phyloP scores from a whole-genome alignment of 2,888 invertebrate genomes.

The Lycophotia porphyrea region DNA sequence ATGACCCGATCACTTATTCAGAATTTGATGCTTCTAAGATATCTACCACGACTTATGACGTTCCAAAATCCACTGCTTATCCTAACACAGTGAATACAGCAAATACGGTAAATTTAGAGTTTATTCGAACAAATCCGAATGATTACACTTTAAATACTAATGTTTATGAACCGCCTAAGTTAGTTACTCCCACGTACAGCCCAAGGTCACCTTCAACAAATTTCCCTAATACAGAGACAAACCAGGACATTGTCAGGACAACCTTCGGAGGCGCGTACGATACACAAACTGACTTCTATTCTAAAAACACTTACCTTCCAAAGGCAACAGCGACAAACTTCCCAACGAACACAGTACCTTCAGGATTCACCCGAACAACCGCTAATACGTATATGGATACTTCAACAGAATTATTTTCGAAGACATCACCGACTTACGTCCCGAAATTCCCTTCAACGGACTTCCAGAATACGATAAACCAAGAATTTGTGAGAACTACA shows the following conservation, averaged over 20 bases:
- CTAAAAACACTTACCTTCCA: conserved; percentile 58
- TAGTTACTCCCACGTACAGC: conserved; percentile 41
- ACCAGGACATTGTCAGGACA: conserved; percentile 44
- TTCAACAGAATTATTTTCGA: conserved; percentile 58
- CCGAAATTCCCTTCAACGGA: conserved; percentile 57
- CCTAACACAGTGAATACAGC: conserved; percentile 60
- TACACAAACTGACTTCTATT: conserved; percentile 47
- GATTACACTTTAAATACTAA: conserved; percentile 52
- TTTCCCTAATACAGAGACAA: conserved; percentile 51
- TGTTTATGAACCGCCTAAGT: conserved; percentile 52
- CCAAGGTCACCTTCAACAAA: conserved; percentile 50
- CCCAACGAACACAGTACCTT: conserved; percentile 53
- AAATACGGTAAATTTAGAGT: conserved; percentile 54
- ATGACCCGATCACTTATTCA: conserved; percentile 48
- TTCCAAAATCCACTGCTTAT: conserved; percentile 59
- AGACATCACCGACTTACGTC: conserved; percentile 53
- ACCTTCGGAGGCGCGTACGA: conserved; percentile 49
- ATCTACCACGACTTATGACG: conserved; percentile 59
- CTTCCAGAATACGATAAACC: conserved; percentile 53
- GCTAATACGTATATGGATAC: conserved; percentile 57
- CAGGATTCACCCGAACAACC: conserved; percentile 48
- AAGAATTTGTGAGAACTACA: conserved; percentile 54
- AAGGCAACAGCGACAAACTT: conserved; percentile 48
- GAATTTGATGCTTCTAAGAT: conserved; percentile 55
- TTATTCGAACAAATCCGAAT: conserved; percentile 49